A percentile compares a stretch with the other conserved stretches of the same genome.
phyloP scores from a whole-genome alignment of 2,888 invertebrate species.

The Tetramorium bicarinatum region DNA sequence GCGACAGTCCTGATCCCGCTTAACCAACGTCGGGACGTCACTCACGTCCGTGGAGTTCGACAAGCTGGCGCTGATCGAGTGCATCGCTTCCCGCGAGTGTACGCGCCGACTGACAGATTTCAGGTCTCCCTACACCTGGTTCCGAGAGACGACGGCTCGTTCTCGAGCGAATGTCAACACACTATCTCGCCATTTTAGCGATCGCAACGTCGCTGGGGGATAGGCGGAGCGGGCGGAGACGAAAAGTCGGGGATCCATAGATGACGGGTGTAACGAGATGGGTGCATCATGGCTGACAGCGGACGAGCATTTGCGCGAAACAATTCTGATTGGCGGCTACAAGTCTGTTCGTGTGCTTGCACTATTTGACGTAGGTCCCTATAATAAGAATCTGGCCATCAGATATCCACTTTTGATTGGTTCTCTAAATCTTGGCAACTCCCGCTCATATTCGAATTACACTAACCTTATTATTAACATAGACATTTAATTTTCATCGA shows the following conservation, averaged over 20 bases:
- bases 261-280: not conserved
- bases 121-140: conserved; percentile 65
- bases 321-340: conserved; percentile 3
- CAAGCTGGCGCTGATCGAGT: conserved; percentile 52
- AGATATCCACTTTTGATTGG: too few relatives aligned
- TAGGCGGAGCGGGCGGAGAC: not conserved
- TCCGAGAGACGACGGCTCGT: not conserved
- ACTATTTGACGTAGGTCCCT: too few relatives aligned
- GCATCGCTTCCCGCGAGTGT: conserved; percentile 63
- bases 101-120: conserved; percentile 14
- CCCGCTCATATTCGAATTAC: too few relatives aligned
- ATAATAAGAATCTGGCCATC: too few relatives aligned
- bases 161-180: not conserved
- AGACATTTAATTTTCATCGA: too few relatives aligned
- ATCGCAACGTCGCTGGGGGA: not conserved
- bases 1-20: conserved; percentile 63
- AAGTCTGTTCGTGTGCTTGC: too few relatives aligned
- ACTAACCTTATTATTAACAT: too few relatives aligned
- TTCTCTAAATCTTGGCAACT: too few relatives aligned
- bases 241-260: not conserved
- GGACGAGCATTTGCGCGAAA: not conserved
- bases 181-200: conserved; percentile 33
- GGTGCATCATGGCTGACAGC: not conserved
- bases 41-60: conserved; percentile 40
- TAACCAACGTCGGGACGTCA: conserved; percentile 34